Base-by-base conservation (phyloP, 2,113 vertebrate genomes). In the Talpa occidentalis region DNA sequence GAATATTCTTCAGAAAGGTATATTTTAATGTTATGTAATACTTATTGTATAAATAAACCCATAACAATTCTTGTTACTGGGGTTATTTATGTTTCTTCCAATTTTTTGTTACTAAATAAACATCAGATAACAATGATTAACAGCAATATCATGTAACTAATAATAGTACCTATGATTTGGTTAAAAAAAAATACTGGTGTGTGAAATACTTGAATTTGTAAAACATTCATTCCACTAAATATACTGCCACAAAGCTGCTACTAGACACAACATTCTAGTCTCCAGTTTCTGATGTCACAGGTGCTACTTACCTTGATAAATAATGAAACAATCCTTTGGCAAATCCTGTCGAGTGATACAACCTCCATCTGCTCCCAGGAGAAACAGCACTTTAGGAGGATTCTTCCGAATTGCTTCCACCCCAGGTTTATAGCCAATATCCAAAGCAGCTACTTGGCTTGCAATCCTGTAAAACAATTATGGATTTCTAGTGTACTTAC, bases 351-450 rank as follows among this genome's bases (percentile, higher is more conserved):
- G 98, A 78, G 99, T 99, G 97, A 99, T 95, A 97, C 99, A 99
- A 86, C 98, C 99, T 0, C 98, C 98, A 95, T 99, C 99, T 62
- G 99, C 99, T 96, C 99, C 99, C 70, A 99, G 96, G 60, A 99
- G 98, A 97, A 99, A 99, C 52, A 99, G 83, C 11, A 99, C 98
- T 98, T 99, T 99, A 69, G 99, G 99, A 66, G 99, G 99, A 91
- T 98, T 99, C 85, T 99, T 99, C 76, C 99, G 98, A 97, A 99
- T 98, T 80, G 98, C 98, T 9, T 99, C 99, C 30, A 99, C 99
- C n/a, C 99, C 99, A 72, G 99, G 98, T 97, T 99, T 99, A 98
- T 99, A 99, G 69, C 99, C 99, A 94, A 99, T 98, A 96, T 99
- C 99, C 97, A 99, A 97, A 30, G 99, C 99, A 97, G 99, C 99